Base-by-base conservation (phyloP, 2,113 vertebrate genomes). In the Girardinichthys multiradiatus region DNA sequence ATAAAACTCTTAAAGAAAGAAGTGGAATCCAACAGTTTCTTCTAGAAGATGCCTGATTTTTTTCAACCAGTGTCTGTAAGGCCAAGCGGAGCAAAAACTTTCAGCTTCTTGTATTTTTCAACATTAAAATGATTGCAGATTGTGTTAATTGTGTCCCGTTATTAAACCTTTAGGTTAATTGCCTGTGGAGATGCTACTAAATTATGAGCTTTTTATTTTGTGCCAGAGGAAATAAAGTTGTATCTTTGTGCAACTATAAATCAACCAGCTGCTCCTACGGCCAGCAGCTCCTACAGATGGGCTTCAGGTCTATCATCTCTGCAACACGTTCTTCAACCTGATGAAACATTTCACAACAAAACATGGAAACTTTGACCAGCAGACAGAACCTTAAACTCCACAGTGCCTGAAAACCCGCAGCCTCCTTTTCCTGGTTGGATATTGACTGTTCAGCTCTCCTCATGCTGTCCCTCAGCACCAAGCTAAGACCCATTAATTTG, bases 361-460 rank as follows among this genome's bases (percentile, higher is more conserved):
- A n/a, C n/a, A 11, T 11, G 21, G 3, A 12, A 63, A n/a, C 2
- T 1, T 30, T 1, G 9, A 74, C 59, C 72, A 62, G 76, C 70
- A 74, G 72, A 35, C 0, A n/a, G 27, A 59, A 68, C 1, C 15
- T 33, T 62, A 42, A 57, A 45, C 75, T 73, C 58, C 2, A 19
- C 68, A 11, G 65, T 77, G 71, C 68, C 68, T 63, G 57, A 83
- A 45, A 61, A 15, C n/a, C 37, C 1, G 33, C 26, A 28, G 8
- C 68, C 19, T 61, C 39, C 17, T 15, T 60, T 82, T 77, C 79
- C 87, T 76, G 54, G 29, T 75, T 21, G 19, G 42, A 30, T 28
- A 54, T 1, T 2, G 21, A 70, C 70, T 64, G 37, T 74, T 2
- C 10, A 17, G 4, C 17, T 19, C 62, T 30, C 4, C 2, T 13